Evolutionary conservation across 2,888 invertebrate species (phyloP), one percentile per base, ranked within the genome.

Genomic region (Cybosia mesomella): DNA sequence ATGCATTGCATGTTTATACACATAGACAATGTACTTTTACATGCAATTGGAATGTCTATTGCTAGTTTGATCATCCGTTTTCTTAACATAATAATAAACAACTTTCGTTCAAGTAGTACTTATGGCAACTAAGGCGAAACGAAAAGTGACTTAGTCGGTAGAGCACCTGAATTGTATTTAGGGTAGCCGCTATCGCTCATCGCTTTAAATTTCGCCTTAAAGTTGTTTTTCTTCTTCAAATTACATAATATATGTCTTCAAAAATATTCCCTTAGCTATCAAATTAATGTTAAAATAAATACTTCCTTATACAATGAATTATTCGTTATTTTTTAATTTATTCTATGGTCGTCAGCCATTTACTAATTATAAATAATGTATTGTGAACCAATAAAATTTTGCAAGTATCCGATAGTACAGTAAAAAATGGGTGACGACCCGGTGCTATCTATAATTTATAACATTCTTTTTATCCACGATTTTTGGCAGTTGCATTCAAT

Each of bases 21-120:
- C n/a, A 63, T 67, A 72, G 70, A 53, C 13, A 24, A 59, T 36
- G 32, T 43, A 55, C 55, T 34, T 60, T 36, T 15, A 49, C 34
- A 62, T 61, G 65, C 89, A 89, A 89, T 90, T 59, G 69, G 90
- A 90, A 90, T 90, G 90, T 90, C 87, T 90, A 88, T 88, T 88
- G 87, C 76, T 83, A 71, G 73, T 71, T 72, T 72, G 74, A 74
- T 75, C 71, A 69, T 76, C 69, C 71, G 70, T 66, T 75, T 76
- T 68, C 68, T 67, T 69, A 53, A 64, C n/a, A 49, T 49, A 49
- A 49, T 49, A 49, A 10, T 34, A 34, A 7, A 60, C 70, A 66
- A 74, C 70, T 62, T 75, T 71, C 71, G 62, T 68, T 76, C 72
- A 76, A 74, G 61, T 63, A 64, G 70, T 75, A 75, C 66, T 70